Evolutionary conservation across 2,888 invertebrate genomes (phyloP), one percentile per base, ranked within the genome.

Genomic region (Cremastinae sp.): DNA sequence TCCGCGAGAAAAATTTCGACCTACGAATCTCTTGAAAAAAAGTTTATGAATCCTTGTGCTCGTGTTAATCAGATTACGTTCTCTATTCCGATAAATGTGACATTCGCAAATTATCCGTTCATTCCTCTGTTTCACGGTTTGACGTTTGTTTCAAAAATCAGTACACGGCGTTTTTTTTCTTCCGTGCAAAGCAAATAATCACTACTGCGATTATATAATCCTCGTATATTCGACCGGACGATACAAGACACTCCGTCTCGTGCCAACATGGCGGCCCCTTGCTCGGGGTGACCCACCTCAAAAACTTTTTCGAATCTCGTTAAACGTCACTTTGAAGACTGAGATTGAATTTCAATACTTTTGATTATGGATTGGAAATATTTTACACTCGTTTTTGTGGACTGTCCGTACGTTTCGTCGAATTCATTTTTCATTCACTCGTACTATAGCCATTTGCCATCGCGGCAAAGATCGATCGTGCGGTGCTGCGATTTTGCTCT

Each of bases 201-300:
- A 37, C 35, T 47, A 20, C 1, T 59, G 4, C 61, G 82, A 79
- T 87, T 87, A 87, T 86, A 85, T 87, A 87, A 87, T 84, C 80
- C 56, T 53, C 58, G 75, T 81, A 81, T 83, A 80, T 81, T 84
- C 75, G 70, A 78, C 66, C 79, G 77, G 75, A 81, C 78, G 68
- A 51, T 70, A 79, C 59, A 68, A 53, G 73, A 65, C 71, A 66
- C 61, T 79, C 80, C 71, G 56, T 65, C 59, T 65, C 78, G 80
- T 79, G 74, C 82, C 84, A 87, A 87, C 71, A 87, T 87, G 87
- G 87, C 87, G 82, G 82, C 79, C 70, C 74, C 16, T 76, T 75
- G 53, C 22, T 45, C 14, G 47, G 62, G 58, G 4, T 47, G 58
- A 37, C 55, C 70, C 73, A 65, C 39, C 65, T 77, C 70, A 12